These are phyloP conservation scores for Proisotoma minuta DNA, from an alignment of 2,888 invertebrate species.

Conservation along the genomic window DNA sequence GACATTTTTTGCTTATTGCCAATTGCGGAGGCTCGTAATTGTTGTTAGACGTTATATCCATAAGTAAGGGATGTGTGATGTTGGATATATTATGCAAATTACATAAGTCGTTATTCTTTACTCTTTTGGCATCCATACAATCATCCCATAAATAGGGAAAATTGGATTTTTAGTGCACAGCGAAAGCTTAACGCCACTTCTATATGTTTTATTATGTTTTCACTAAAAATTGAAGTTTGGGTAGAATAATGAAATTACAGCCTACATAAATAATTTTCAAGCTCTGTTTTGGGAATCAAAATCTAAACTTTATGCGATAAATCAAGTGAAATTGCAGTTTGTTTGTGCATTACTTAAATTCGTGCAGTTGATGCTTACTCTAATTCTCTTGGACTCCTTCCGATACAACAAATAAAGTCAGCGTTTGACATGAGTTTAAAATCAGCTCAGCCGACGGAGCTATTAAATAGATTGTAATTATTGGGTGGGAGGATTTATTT, in stretches of 20 bases:
- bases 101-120: background rate
- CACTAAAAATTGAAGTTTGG: background rate
- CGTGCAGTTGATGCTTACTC: background rate
- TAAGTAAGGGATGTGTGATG: no score
- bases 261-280: conserved; percentile 1
- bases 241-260: conserved; percentile 2
- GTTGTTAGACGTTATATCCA: no score
- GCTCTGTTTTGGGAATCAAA: background rate
- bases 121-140: background rate
- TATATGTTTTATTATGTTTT: background rate
- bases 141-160: conserved; percentile 7
- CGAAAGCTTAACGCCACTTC: background rate
- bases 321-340: conserved; percentile 4
- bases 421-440: conserved; percentile 1
- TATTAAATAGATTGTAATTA: background rate
- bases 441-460: background rate
- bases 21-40: no score
- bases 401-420: no score
- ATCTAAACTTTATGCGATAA: background rate
- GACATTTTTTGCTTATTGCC: no score
- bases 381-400: background rate
- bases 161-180: conserved; percentile 5
- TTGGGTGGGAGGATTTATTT: background rate
- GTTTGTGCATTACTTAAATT: background rate
- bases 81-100: conserved; percentile 3